These are phyloP conservation scores for Eudemis profundana DNA, from an alignment of 2,888 invertebrate species.

Conservation along the genomic window DNA sequence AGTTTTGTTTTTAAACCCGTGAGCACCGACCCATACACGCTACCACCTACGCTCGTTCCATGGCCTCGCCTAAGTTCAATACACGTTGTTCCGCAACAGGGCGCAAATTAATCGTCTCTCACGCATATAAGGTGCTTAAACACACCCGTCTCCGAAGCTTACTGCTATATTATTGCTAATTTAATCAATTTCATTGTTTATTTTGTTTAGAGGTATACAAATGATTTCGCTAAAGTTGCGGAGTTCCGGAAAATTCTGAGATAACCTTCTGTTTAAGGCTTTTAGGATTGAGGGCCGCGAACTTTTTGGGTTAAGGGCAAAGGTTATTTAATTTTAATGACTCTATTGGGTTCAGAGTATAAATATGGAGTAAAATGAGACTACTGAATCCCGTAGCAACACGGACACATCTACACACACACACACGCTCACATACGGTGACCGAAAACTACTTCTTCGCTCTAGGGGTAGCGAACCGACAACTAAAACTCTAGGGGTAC, in stretches of 20 bases:
- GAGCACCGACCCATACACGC: neutral
- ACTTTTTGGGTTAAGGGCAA: constrained; percentile 3
- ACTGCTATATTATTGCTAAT: neutral
- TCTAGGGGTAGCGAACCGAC: too few species aligned
- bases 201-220: neutral
- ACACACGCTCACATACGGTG: too few species aligned
- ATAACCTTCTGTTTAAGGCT: constrained; percentile 1
- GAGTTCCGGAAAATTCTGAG: neutral
- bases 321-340: neutral
- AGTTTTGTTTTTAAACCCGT: neutral
- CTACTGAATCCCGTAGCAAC: too few species aligned
- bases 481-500: too few species aligned
- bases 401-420: too few species aligned
- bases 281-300: too few species aligned
- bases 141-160: neutral
- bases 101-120: constrained; percentile 56
- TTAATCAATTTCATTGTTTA: constrained; percentile 6
- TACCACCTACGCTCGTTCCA: neutral
- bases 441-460: too few species aligned
- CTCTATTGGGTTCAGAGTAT: too few species aligned
- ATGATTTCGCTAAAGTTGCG: constrained; percentile 1
- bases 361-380: too few species aligned
- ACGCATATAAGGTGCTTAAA: constrained; percentile 46
- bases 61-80: constrained; percentile 45
- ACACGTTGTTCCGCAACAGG: constrained; percentile 48